A percentile compares a stretch with the other conserved stretches of the same genome.
Conservation (phyloP, 2,113 vertebrate genomes). For the Pontoporia blainvillei region DNA sequence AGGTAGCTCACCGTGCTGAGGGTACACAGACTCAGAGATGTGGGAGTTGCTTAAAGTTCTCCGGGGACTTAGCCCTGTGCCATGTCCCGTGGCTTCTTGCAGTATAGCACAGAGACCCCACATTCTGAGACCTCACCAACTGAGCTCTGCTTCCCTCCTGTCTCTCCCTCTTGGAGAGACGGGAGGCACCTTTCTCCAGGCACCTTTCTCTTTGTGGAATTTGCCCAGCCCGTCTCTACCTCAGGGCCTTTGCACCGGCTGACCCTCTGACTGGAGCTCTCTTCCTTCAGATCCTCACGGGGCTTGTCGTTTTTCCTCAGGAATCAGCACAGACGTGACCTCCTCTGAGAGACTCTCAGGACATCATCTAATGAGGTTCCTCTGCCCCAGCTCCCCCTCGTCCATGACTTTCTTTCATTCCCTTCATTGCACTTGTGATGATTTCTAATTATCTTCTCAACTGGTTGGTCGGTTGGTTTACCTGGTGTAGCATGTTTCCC, state of each 20-base stretch:
- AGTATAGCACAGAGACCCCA: not conserved
- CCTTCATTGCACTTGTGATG: not conserved
- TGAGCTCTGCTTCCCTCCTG: not conserved
- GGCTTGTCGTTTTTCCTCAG: not conserved
- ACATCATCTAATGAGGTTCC: not conserved
- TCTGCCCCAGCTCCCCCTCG: not conserved
- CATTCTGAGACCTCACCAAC: not conserved
- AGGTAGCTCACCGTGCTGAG: not conserved
- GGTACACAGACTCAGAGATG: not conserved
- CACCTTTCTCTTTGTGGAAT: not conserved
- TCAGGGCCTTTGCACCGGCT: not conserved
- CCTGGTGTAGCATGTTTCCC: not conserved
- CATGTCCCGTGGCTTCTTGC: not conserved
- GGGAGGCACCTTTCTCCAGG: not conserved
- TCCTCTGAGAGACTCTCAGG: not conserved
- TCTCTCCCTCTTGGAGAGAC: not conserved
- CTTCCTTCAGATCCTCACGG: not conserved
- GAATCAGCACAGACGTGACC: not conserved
- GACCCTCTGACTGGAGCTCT: not conserved
- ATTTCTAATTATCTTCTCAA: not conserved
- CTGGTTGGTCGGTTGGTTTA: not conserved
- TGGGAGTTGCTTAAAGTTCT: too few species aligned
- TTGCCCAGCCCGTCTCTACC: not conserved
- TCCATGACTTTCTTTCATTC: not conserved
- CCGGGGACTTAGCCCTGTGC: not conserved